phyloP scores from a whole-genome alignment of 2,888 invertebrate species.

The Luperina testacea region DNA sequence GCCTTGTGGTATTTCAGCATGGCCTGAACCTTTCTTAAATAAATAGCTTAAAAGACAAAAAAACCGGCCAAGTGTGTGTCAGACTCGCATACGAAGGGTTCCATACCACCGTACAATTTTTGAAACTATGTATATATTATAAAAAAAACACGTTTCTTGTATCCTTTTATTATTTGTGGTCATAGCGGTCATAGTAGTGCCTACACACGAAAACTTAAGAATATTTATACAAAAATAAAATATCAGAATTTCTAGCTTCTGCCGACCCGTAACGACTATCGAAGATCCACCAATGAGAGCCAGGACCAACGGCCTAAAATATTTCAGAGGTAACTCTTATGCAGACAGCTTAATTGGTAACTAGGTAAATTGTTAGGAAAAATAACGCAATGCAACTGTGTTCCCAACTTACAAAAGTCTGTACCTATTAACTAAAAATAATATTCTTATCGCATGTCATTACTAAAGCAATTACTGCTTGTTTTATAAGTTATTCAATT shows the following conservation, averaged over 20 bases:
- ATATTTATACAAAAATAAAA: too few species aligned
- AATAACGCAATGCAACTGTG: not conserved
- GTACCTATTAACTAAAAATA: constrained; percentile 40
- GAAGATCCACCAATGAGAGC: not conserved
- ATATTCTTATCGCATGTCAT: constrained; percentile 52
- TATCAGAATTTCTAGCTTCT: too few species aligned
- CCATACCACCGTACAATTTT: not conserved
- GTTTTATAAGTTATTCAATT: constrained; percentile 59
- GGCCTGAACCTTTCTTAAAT: not conserved
- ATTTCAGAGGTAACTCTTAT: not conserved
- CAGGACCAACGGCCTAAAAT: not conserved
- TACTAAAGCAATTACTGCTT: constrained; percentile 53
- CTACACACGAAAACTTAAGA: too few species aligned
- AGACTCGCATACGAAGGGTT: too few species aligned
- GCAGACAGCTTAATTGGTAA: not conserved
- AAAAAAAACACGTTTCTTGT: too few species aligned
- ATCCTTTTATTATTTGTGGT: too few species aligned
- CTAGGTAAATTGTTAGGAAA: not conserved
- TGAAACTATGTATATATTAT: too few species aligned
- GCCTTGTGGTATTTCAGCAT: too few species aligned
- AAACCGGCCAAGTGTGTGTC: too few species aligned
- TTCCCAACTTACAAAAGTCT: constrained; percentile 21
- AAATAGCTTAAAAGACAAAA: not conserved
- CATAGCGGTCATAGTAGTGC: too few species aligned
- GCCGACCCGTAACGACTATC: not conserved